Conservation (phyloP, 2,888 invertebrate genomes). For the Proisotoma minuta region DNA sequence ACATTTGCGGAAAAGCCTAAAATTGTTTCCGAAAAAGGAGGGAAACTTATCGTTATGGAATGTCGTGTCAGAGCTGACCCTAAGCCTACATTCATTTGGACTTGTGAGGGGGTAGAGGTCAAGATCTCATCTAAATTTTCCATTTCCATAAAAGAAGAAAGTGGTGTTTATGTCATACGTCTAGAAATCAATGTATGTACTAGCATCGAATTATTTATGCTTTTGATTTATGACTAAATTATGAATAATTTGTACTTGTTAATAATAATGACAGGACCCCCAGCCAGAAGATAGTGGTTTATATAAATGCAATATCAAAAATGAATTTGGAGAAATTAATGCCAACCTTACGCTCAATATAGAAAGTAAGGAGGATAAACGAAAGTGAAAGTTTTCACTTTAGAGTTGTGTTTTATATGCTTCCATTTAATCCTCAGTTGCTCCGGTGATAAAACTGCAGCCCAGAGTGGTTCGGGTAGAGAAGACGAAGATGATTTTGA, state of each 20-base stretch:
- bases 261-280: conserved; percentile 72
- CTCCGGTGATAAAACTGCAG: conserved; percentile 88
- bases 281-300: conserved; percentile 93
- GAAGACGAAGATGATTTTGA: conserved; percentile 82
- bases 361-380: conserved; percentile 68
- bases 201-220: background rate
- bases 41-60: conserved; percentile 81
- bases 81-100: conserved; percentile 77
- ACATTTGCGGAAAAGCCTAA: conserved; percentile 87
- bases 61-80: conserved; percentile 79
- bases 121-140: conserved; percentile 76
- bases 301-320: conserved; percentile 97
- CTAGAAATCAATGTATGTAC: conserved; percentile 64
- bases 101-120: conserved; percentile 70
- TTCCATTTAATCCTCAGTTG: conserved; percentile 58
- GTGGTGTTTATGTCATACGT: conserved; percentile 79
- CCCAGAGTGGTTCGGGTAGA: conserved; percentile 86
- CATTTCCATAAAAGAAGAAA: conserved; percentile 62
- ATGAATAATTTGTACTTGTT: too few relatives aligned
- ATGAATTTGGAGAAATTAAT: conserved; percentile 90
- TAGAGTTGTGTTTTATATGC: background rate
- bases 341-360: conserved; percentile 96
- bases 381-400: conserved; percentile 13
- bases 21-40: conserved; percentile 76
- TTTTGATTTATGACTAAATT: background rate